These are phyloP conservation scores for Standfussiana lucernea DNA, from an alignment of 2,888 invertebrate species.

Conservation along the genomic window DNA sequence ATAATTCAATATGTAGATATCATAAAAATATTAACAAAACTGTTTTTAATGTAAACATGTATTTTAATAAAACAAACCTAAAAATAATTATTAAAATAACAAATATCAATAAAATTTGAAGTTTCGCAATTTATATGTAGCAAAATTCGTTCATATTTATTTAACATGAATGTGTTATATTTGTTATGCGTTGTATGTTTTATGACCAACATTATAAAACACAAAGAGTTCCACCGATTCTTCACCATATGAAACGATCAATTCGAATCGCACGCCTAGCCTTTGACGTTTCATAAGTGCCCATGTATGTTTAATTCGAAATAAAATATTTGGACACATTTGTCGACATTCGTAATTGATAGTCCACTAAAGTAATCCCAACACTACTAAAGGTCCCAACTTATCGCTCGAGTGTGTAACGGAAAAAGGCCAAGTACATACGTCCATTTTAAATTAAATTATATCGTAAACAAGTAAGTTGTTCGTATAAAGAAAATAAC, in stretches of 20 bases:
- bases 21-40: background rate
- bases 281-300: background rate
- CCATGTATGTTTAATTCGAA: background rate
- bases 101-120: background rate
- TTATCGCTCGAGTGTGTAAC: constrained; percentile 49
- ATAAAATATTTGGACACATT: background rate
- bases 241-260: background rate
- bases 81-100: background rate
- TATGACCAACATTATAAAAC: background rate
- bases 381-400: constrained; percentile 32
- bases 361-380: constrained; percentile 3
- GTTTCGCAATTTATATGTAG: background rate
- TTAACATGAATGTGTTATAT: background rate
- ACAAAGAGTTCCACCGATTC: background rate
- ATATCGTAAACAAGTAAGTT: constrained; percentile 18
- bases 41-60: background rate
- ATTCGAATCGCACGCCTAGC: background rate
- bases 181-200: no score
- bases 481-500: constrained; percentile 8
- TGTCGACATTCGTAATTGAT: constrained; percentile 14
- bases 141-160: background rate
- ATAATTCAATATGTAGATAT: background rate
- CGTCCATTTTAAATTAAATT: constrained; percentile 57
- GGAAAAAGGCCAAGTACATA: constrained; percentile 47
- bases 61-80: background rate